Evolutionary conservation across 2,113 vertebrate genomes (phyloP).

Genomic region (Hippopotamus amphibius): DNA sequence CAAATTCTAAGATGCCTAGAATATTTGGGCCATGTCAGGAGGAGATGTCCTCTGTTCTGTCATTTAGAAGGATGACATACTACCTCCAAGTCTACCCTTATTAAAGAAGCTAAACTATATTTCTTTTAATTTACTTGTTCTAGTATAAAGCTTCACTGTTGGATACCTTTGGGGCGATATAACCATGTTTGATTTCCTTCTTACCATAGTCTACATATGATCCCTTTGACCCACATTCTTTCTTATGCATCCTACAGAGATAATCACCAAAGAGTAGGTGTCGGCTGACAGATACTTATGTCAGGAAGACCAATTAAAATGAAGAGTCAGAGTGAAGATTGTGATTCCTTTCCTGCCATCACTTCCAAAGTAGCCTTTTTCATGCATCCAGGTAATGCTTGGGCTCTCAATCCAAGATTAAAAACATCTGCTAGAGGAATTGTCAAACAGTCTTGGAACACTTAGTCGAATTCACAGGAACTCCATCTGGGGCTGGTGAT

Average conservation of each 20-base stretch:
- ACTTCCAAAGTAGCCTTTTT: slow-evolving; percentile 50
- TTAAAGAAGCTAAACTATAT: background rate
- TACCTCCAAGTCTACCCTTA: background rate
- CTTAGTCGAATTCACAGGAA: slow-evolving; percentile 65
- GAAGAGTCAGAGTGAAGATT: slow-evolving; percentile 35
- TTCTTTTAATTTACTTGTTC: slow-evolving; percentile 32
- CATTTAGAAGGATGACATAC: background rate
- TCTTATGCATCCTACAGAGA: background rate
- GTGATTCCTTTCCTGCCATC: slow-evolving; percentile 55
- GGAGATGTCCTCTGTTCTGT: background rate
- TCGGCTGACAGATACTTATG: background rate
- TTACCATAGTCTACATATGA: background rate
- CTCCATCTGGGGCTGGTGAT: slow-evolving; percentile 68
- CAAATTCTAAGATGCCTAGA: background rate
- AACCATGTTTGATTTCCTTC: background rate
- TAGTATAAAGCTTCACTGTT: background rate
- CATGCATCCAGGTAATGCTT: slow-evolving; percentile 62
- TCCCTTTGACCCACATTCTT: background rate
- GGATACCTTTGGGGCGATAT: background rate
- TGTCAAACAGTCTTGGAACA: slow-evolving; percentile 77
- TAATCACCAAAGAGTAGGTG: background rate
- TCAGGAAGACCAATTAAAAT: slow-evolving; percentile 10
- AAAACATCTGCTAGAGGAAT: slow-evolving; percentile 75
- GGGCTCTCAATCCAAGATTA: slow-evolving; percentile 58
- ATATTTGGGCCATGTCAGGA: background rate